These are phyloP conservation scores for Cataglyphis altisquamis DNA, from an alignment of 2,888 invertebrate genomes.

Conservation along the genomic window DNA sequence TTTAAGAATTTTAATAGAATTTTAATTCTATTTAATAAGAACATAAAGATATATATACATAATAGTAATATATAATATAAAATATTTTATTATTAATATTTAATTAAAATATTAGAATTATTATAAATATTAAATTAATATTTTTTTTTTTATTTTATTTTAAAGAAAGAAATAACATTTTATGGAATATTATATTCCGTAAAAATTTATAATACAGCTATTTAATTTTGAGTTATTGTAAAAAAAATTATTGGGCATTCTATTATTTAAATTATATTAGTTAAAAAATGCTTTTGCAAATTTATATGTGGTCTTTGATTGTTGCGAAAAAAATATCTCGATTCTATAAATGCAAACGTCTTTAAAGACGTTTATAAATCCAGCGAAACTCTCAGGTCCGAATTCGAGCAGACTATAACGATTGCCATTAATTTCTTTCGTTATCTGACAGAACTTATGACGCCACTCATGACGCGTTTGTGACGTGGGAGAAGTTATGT, in stretches of 20 bases:
- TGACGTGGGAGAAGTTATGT: background rate
- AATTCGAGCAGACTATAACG: conserved; percentile 24
- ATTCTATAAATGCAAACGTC: background rate
- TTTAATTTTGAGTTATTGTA: background rate
- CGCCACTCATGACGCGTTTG: conserved; percentile 22
- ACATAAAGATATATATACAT: background rate
- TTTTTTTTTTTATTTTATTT: too few relatives aligned
- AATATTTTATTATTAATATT: too few relatives aligned
- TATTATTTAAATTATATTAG: background rate
- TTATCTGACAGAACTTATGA: conserved; percentile 14
- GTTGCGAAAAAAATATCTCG: conserved; percentile 12
- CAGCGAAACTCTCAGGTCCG: background rate
- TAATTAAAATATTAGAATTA: too few relatives aligned
- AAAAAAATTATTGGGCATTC: background rate
- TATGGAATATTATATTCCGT: background rate
- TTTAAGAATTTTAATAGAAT: background rate
- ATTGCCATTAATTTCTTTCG: conserved; percentile 24
- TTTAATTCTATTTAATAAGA: background rate
- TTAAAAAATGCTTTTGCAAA: background rate
- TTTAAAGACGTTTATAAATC: background rate
- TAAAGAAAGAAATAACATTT: too few relatives aligned
- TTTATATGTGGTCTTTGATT: background rate
- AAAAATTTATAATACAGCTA: background rate
- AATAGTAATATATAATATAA: too few relatives aligned
- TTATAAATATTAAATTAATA: too few relatives aligned